These are phyloP conservation scores for Metacarcinus magister DNA, from an alignment of 2,888 invertebrate species.

Conservation along the genomic window DNA sequence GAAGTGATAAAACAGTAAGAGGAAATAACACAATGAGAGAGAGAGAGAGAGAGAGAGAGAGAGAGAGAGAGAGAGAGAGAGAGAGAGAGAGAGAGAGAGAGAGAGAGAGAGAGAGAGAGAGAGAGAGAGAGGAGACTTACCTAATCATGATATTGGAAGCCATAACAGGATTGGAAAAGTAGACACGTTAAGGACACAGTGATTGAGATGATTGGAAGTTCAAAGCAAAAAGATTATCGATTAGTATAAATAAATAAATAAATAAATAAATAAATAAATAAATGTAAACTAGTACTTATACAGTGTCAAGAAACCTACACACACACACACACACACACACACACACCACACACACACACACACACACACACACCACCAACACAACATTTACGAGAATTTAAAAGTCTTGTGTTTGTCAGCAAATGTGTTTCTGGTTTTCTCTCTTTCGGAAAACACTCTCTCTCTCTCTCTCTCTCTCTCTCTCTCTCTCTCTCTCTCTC, in stretches of 20 bases:
- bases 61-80: neutral
- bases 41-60: neutral
- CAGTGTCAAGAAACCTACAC: neutral
- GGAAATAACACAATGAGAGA: neutral
- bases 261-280: too few species aligned
- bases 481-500: neutral
- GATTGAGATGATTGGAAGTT: too few species aligned
- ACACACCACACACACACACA: slow-evolving; percentile 8
- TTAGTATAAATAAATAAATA: too few species aligned
- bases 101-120: neutral
- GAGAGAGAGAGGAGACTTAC: neutral
- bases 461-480: slow-evolving; percentile 20
- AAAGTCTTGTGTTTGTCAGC: neutral
- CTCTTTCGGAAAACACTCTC: neutral
- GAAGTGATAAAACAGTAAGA: neutral
- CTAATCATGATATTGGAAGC: too few species aligned
- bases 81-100: neutral
- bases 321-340: neutral
- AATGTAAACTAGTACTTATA: neutral
- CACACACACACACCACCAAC: slow-evolving; percentile 1
- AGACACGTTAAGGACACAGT: too few species aligned
- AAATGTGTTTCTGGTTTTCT: slow-evolving; percentile 15
- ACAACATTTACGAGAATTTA: neutral
- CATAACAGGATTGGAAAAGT: too few species aligned
- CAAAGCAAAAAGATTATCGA: too few species aligned